Base-by-base conservation (phyloP, 2,797 vertebrate species). In the Gallirallus australis region DNA sequence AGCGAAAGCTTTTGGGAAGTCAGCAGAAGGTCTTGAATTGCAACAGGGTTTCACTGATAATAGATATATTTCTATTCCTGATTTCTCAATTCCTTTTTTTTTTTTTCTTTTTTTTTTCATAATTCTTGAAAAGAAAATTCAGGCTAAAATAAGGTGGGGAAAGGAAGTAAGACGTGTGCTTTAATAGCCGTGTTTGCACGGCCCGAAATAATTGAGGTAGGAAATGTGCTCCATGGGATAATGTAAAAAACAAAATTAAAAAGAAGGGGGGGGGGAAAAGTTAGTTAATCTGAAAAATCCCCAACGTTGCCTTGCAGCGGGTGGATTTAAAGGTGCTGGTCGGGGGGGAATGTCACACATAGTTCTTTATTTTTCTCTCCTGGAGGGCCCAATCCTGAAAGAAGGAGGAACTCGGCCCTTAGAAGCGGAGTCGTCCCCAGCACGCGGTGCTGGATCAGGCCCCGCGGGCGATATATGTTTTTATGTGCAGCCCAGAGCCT, bases 241-340 rank as follows among this genome's bases (percentile, higher is more conserved):
- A 94, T 87, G 52, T n/a, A 40, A 64, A 79, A 73, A 57, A 33
- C 56, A 40, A 59, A 61, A 1, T 40, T n/a, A 86, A 80, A 75
- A 15, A 42, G 42, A 42, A 42, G 42, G 42, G 5, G 42, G 42
- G 5, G 21, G 21, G 21, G 11, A 12, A 73, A 82, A 78, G 61
- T 82, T 86, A 93, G 71, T 80, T 95, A 72, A 91, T 54, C 45
- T 93, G 76, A 90, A 91, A 83, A 95, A 84, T 56, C 71, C 76
- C 63, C 59, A 19, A 4, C 31, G 40, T 54, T 81, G 75, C 13
- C 40, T 85, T 6, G n/a, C 91, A 79, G 80, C 2, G 54, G 63
- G 79, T 82, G 69, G 39, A 52, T 93, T 84, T 89, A 66, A 47
- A 60, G 75, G 39, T 23, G 75, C 81, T 73, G 66, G 33, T 71